A percentile compares a stretch with the other conserved stretches of the same genome.
phyloP scores from a whole-genome alignment of 2,797 vertebrate species.

The Megalops cyprinoides region DNA sequence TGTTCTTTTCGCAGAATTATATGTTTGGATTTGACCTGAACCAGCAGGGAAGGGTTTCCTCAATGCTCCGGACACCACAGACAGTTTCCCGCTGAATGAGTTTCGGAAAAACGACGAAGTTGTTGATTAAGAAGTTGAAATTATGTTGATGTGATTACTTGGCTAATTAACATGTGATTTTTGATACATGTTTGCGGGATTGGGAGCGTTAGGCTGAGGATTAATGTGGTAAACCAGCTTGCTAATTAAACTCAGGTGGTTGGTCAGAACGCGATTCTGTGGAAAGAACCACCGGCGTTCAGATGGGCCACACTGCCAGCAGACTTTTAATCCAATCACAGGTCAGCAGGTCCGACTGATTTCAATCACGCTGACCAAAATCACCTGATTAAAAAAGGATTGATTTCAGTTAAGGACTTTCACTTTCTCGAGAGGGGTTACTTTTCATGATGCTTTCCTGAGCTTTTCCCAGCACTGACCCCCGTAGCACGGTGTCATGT shows the following conservation, averaged over 20 bases:
- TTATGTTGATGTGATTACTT: background rate
- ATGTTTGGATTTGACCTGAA: background rate
- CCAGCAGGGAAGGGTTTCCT: background rate
- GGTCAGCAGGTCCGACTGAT: background rate
- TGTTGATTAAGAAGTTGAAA: background rate
- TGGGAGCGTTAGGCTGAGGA: background rate
- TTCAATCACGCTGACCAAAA: background rate
- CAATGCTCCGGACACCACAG: background rate
- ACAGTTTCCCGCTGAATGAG: background rate
- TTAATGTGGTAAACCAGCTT: background rate
- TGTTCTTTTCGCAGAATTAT: background rate
- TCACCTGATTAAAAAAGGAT: background rate
- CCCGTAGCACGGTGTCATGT: background rate
- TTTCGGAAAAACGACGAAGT: background rate
- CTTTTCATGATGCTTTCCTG: background rate
- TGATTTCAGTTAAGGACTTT: background rate
- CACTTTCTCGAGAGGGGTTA: background rate
- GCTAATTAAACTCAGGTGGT: background rate
- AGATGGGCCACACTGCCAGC: background rate
- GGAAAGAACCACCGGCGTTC: too few relatives aligned
- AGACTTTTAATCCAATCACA: background rate
- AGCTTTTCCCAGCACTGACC: background rate
- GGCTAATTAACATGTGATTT: background rate
- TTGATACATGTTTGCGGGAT: background rate
- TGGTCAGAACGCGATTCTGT: background rate